Percentiles rank a stretch among this genome's conserved stretches.
These are phyloP conservation scores for Ellobium chinense DNA, from an alignment of 2,888 invertebrate genomes.

Conservation along the genomic window DNA sequence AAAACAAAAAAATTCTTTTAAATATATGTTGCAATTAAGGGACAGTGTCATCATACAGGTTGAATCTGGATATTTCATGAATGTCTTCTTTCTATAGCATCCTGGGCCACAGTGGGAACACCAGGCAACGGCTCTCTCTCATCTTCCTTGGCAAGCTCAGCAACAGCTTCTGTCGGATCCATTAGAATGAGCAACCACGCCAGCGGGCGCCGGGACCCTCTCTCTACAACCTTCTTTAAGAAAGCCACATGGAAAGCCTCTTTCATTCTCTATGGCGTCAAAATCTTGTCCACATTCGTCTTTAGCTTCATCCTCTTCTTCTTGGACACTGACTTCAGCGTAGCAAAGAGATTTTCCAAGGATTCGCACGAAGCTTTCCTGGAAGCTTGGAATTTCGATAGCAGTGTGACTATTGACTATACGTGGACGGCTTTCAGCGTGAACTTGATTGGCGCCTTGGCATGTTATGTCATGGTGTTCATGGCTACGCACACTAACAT, in stretches of 20 bases:
- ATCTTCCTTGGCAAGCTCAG: neutral
- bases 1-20: too few relatives aligned
- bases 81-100: neutral
- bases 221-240: too few relatives aligned
- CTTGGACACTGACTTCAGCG: constrained; percentile 48
- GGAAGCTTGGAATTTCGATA: constrained; percentile 44
- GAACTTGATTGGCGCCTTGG: constrained; percentile 23
- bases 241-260: constrained; percentile 51
- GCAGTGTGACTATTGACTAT: neutral
- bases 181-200: neutral
- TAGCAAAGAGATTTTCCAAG: constrained; percentile 19
- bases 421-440: constrained; percentile 37
- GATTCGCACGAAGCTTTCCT: constrained; percentile 41
- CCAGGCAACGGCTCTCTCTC: neutral
- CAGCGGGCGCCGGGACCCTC: neutral
- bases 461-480: constrained; percentile 53
- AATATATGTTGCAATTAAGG: too few relatives aligned
- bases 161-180: neutral
- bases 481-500: constrained; percentile 68
- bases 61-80: too few relatives aligned
- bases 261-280: constrained; percentile 50
- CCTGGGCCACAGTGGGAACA: neutral
- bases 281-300: constrained; percentile 47
- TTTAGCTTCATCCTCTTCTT: constrained; percentile 53
- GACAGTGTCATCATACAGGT: too few relatives aligned